Base-by-base conservation (phyloP, 2,888 invertebrate species). In the Halocaridina rubra region DNA sequence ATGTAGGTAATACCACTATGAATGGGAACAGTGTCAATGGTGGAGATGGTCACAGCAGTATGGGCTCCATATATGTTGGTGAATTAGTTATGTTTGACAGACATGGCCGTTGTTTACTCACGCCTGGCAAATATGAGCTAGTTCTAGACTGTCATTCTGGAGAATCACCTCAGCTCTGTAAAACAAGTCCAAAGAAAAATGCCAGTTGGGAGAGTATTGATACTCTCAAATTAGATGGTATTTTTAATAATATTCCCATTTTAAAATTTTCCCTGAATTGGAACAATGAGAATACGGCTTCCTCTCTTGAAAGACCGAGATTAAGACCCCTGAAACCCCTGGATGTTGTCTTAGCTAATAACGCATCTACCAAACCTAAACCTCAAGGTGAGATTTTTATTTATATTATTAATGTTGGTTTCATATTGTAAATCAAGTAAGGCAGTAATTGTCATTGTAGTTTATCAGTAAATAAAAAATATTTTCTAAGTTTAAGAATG, bases 1-100 rank as follows among this genome's bases (percentile, higher is more conserved):
- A 86, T 69, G 81, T 75, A 53, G 74, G 81, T 29, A 19, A 81
- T 3, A 87, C 89, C 24, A 29, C 59, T 27, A 29, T 69, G 46
- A 88, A 89, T 89, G 71, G 39, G 24, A 89, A 93, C 94, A 95
- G 90, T 94, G 95, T 74, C 93, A 96, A 90, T 93, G 95, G 80
- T 92, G 94, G 19, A 95, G 95, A 91, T 92, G 93, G 69, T 78
- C 89, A 22, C 53, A 76, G 67, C 39, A 80, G 81, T 29, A 57
- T 81, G 19, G 85, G 85, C 7, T 75, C 80, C 5, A 71, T 87
- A 27, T 90, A 90, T 87, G 89, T 90, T 24, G 89, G 91, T 8
- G 97, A 97, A 91, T 92, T 98, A 82, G 95, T 96, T 85, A 94
- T 98, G 33, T 97, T 96, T 90, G 97, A 98, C 91, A 96, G 96